Conservation (phyloP, 2,888 invertebrate genomes). For the Thera britannica region DNA sequence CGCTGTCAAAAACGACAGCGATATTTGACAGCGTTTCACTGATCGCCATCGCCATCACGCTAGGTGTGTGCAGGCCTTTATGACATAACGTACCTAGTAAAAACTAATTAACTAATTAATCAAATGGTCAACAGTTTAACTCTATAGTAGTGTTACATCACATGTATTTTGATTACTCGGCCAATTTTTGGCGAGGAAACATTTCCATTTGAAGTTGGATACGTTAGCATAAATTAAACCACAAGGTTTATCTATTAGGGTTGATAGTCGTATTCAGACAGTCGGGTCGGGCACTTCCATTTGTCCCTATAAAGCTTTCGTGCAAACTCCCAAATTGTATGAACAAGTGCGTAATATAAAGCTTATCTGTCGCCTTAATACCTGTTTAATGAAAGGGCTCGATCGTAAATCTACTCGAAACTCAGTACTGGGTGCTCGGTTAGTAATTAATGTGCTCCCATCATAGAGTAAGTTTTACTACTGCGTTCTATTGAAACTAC, state of each 20-base stretch:
- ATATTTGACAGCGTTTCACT: no score
- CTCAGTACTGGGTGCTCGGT: constrained; percentile 77
- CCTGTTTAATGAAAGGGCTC: constrained; percentile 83
- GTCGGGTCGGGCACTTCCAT: constrained; percentile 68
- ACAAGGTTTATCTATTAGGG: constrained; percentile 66
- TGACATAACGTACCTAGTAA: no score
- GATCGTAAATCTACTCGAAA: constrained; percentile 83
- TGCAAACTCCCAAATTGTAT: constrained; percentile 72
- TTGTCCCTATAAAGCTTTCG: constrained; percentile 70
- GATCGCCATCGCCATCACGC: no score
- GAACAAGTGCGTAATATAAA: constrained; percentile 76
- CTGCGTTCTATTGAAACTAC: constrained; percentile 76
- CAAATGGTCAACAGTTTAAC: constrained; percentile 35
- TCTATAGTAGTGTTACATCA: constrained; percentile 34
- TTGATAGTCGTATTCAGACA: constrained; percentile 62
- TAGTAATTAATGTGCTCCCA: constrained; percentile 81
- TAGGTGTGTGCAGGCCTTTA: no score
- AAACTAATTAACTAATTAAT: constrained; percentile 15
- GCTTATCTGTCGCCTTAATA: constrained; percentile 81
- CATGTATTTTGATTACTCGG: constrained; percentile 39
- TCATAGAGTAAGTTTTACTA: constrained; percentile 79
- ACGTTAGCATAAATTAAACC: constrained; percentile 65
- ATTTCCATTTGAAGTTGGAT: constrained; percentile 54
- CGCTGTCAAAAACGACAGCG: no score
- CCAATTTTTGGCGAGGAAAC: constrained; percentile 43